Percentiles rank a stretch among this genome's conserved stretches.
Conservation (phyloP, 2,113 vertebrate species). For the Bostrychus sinensis region DNA sequence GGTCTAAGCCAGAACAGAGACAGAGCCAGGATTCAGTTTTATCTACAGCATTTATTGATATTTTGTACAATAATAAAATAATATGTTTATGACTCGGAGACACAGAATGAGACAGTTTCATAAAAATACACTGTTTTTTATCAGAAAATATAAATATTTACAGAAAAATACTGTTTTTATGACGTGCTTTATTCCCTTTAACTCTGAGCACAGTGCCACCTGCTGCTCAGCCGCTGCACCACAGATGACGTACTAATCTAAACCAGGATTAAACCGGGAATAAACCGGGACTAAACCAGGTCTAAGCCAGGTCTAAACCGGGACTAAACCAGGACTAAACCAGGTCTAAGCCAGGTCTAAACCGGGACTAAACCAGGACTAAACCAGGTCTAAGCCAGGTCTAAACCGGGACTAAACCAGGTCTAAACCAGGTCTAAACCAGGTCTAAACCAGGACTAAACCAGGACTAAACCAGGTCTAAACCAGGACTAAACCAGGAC, state of each 20-base stretch:
- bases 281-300: neutral
- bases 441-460: neutral
- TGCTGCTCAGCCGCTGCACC: too few species aligned
- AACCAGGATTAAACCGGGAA: too few species aligned
- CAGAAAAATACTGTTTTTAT: conserved; percentile 3
- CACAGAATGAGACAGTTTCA: neutral
- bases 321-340: too few species aligned
- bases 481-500: neutral
- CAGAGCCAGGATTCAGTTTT: neutral
- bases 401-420: neutral
- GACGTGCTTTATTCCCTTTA: conserved; percentile 7
- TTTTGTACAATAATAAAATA: neutral
- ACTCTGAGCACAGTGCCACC: neutral
- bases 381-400: neutral
- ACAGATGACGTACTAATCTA: too few species aligned
- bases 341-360: too few species aligned
- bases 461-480: neutral
- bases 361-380: neutral
- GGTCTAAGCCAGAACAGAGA: too few species aligned
- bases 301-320: neutral
- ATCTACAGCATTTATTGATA: neutral
- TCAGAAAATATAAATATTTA: conserved; percentile 4
- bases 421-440: neutral
- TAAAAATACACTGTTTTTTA: neutral
- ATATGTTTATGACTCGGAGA: neutral